Percentiles rank a stretch among this genome's conserved stretches.
phyloP scores from a whole-genome alignment of 2,888 invertebrate genomes.

The Ischnura elegans region DNA sequence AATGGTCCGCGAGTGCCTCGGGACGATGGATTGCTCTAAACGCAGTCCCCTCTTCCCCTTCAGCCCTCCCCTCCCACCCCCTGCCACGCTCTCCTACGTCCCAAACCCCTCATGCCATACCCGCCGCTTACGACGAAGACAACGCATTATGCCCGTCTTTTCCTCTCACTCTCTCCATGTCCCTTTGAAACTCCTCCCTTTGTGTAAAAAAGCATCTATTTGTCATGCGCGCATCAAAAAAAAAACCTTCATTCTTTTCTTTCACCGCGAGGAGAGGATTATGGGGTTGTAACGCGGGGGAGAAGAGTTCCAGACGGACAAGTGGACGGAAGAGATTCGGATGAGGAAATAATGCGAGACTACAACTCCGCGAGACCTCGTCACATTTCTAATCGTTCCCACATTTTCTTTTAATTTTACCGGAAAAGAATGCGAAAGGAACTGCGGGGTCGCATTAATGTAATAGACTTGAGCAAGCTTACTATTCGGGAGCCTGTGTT shows the following conservation, averaged over 20 bases:
- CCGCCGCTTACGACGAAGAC: background rate
- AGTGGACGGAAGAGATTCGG: background rate
- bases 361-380: background rate
- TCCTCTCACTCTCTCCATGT: background rate
- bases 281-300: background rate
- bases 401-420: background rate
- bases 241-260: background rate
- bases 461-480: too few species aligned
- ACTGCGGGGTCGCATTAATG: too few species aligned
- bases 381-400: background rate
- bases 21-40: constrained; percentile 13
- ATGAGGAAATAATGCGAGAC: background rate
- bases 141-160: background rate
- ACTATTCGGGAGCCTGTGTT: too few species aligned
- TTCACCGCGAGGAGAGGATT: constrained; percentile 1
- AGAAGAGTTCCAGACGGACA: too few species aligned
- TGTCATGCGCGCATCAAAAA: background rate
- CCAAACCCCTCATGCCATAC: background rate
- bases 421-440: too few species aligned
- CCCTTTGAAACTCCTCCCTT: background rate
- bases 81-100: background rate
- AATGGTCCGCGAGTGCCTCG: background rate
- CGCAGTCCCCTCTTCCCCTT: background rate
- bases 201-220: constrained; percentile 35
- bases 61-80: background rate